Conservation (phyloP, 2,888 invertebrate species). For the Catocala sponsa region DNA sequence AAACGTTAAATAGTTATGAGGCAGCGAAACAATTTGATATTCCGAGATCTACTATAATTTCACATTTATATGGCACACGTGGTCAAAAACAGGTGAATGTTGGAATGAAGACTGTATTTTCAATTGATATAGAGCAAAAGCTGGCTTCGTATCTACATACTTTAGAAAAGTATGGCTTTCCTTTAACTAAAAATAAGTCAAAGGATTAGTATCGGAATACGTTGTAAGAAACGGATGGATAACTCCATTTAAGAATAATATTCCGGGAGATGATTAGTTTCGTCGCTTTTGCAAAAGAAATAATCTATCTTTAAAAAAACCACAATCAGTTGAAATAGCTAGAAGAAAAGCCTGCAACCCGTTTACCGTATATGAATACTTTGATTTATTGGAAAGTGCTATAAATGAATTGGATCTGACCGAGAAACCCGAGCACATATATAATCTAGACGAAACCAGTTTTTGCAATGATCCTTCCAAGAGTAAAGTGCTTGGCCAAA, state of each 20-base stretch:
- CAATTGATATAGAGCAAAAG: neutral
- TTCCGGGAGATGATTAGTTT: conserved; percentile 53
- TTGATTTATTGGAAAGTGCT: conserved; percentile 19
- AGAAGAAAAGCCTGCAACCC: conserved; percentile 43
- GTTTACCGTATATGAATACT: conserved; percentile 19
- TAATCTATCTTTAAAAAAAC: conserved; percentile 38
- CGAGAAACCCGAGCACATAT: conserved; percentile 45
- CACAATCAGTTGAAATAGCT: conserved; percentile 43
- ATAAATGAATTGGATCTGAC: conserved; percentile 41
- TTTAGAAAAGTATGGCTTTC: conserved; percentile 47
- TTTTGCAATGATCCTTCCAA: conserved; percentile 46
- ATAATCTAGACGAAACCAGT: conserved; percentile 31
- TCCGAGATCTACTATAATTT: neutral
- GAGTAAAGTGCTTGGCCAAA: conserved; percentile 42
- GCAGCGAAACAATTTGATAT: conserved; percentile 1
- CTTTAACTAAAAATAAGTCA: conserved; percentile 51
- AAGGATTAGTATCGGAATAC: conserved; percentile 46
- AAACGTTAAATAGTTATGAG: neutral
- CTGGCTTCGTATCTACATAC: conserved; percentile 8
- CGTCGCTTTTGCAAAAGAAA: conserved; percentile 39
- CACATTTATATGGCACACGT: neutral
- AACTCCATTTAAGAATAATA: conserved; percentile 52
- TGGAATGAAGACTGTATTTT: neutral
- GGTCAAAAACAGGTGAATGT: neutral
- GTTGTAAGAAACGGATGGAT: conserved; percentile 43